Conservation (phyloP, 2,888 invertebrate genomes). For the Diarsia rubi region DNA sequence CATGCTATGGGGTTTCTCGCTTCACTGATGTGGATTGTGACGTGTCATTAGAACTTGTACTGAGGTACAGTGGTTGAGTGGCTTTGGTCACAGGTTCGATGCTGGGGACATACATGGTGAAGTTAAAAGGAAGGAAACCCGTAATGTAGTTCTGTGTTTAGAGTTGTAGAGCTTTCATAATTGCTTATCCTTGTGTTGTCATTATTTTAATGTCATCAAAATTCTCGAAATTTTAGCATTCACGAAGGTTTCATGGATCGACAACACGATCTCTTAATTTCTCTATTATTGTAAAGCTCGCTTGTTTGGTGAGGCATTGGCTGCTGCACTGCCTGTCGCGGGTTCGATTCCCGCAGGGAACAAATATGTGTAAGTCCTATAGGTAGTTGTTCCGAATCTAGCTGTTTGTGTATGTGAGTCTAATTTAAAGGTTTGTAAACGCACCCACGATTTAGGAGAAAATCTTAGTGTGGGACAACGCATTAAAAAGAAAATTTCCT, state of each 20-base stretch:
- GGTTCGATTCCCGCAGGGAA: not conserved
- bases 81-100: slow-evolving; percentile 21
- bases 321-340: not conserved
- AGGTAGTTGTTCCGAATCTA: not conserved
- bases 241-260: not conserved
- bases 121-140: not conserved
- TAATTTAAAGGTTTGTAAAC: not conserved
- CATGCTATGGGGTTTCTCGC: slow-evolving; percentile 33
- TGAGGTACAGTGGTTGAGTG: slow-evolving; percentile 3
- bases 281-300: not conserved
- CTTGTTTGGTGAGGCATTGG: not conserved
- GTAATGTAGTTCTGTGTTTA: not conserved
- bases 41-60: slow-evolving; percentile 37
- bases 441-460: not conserved
- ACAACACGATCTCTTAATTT: not conserved
- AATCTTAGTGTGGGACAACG: not conserved
- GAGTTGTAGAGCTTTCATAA: slow-evolving; percentile 18
- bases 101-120: not conserved
- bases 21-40: slow-evolving; percentile 52
- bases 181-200: not conserved
- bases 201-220: not conserved
- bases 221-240: not conserved
- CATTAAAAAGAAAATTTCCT: not conserved
- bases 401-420: not conserved
- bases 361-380: not conserved